These are phyloP conservation scores for Phasia obesa DNA, from an alignment of 2,888 invertebrate species.

Conservation along the genomic window DNA sequence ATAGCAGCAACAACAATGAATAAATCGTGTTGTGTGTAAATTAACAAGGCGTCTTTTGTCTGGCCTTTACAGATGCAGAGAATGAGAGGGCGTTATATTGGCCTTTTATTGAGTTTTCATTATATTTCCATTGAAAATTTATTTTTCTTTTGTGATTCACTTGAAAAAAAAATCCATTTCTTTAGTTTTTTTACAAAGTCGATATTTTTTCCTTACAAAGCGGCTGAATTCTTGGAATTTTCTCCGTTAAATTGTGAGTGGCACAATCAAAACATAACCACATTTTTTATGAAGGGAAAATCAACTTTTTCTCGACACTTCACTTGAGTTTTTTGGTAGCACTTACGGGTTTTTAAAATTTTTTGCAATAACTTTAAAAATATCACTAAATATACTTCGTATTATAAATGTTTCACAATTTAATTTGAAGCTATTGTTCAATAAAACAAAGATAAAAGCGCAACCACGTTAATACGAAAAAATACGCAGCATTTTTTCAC, in stretches of 20 bases:
- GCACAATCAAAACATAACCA: constrained; percentile 69
- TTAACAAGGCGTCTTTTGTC: constrained; percentile 64
- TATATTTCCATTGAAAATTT: constrained; percentile 26
- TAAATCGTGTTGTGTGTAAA: constrained; percentile 39
- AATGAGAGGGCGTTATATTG: constrained; percentile 60
- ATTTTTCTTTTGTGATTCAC: background rate
- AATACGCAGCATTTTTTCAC: constrained; percentile 76
- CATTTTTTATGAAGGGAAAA: constrained; percentile 54
- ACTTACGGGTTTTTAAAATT: constrained; percentile 1
- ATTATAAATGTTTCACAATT: constrained; percentile 14
- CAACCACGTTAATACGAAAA: constrained; percentile 75
- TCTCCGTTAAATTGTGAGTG: constrained; percentile 14
- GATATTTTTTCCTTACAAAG: background rate
- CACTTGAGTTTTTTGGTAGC: constrained; percentile 35
- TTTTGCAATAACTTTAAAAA: background rate
- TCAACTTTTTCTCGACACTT: constrained; percentile 50
- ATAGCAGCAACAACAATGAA: constrained; percentile 22
- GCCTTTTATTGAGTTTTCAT: constrained; percentile 62
- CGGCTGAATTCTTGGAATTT: constrained; percentile 60
- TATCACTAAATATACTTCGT: background rate
- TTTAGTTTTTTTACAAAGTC: background rate
- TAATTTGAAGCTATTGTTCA: constrained; percentile 21
- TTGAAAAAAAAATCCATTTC: background rate
- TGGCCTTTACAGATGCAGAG: constrained; percentile 42
- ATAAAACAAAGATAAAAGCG: constrained; percentile 51